These are phyloP conservation scores for Platichthys stellatus DNA, from an alignment of 2,113 vertebrate species.

Conservation along the genomic window DNA sequence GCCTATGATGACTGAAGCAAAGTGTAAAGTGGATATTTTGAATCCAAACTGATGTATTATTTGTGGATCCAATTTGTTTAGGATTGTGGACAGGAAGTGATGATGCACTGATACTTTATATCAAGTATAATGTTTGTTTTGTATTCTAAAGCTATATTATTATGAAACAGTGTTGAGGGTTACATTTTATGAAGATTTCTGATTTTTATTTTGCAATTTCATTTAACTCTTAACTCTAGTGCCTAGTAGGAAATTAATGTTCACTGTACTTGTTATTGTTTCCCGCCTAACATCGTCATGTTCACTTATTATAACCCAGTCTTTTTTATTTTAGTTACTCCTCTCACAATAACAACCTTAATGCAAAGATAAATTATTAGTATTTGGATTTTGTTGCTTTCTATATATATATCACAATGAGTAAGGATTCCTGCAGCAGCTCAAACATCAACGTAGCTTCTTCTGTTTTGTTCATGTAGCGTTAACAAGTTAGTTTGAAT, in stretches of 20 bases:
- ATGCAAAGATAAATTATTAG: background rate
- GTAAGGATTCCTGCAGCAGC: constrained; percentile 24
- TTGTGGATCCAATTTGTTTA: constrained; percentile 49
- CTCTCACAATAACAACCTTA: constrained; percentile 20
- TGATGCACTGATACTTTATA: constrained; percentile 84
- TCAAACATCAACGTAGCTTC: background rate
- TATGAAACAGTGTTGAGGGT: constrained; percentile 51
- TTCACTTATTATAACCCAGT: constrained; percentile 6
- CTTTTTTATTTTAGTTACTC: constrained; percentile 11
- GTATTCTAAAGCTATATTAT: constrained; percentile 77
- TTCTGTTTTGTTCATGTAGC: constrained; percentile 33
- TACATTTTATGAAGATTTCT: constrained; percentile 37
- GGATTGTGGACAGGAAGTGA: constrained; percentile 63
- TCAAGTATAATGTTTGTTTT: constrained; percentile 65
- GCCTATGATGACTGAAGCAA: constrained; percentile 24
- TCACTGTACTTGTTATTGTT: constrained; percentile 43
- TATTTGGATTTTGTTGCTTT: constrained; percentile 25
- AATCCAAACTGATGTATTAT: constrained; percentile 52
- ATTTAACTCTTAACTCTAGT: constrained; percentile 51
- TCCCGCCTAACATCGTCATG: constrained; percentile 24
- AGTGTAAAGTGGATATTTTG: background rate
- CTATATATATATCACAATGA: constrained; percentile 19
- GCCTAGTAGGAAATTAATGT: constrained; percentile 48
- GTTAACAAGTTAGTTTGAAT: constrained; percentile 33
- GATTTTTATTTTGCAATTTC: constrained; percentile 31